Conservation (phyloP, 2,113 vertebrate genomes). For the Cephalopholis sonnerati region DNA sequence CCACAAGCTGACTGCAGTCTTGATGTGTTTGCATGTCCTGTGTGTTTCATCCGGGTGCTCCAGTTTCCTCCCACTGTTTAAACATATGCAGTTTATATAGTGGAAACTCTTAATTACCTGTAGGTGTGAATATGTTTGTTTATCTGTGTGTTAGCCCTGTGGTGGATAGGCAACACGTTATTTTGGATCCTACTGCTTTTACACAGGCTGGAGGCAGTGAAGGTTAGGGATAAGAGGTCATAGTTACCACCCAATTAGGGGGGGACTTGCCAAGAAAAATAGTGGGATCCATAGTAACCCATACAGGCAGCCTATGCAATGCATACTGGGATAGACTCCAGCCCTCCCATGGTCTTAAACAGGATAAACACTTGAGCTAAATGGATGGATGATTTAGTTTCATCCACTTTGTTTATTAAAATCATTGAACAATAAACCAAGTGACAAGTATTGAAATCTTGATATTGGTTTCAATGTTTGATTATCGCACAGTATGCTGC, state of each 20-base stretch:
- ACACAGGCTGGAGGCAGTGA: no score
- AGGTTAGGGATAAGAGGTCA: no score
- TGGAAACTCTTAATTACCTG: not conserved
- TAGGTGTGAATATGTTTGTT: conserved; percentile 4
- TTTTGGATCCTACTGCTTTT: no score
- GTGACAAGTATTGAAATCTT: not conserved
- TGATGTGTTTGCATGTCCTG: not conserved
- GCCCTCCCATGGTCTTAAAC: not conserved
- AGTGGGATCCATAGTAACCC: no score
- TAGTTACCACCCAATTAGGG: no score
- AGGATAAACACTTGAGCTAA: not conserved
- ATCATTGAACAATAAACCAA: not conserved
- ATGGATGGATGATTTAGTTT: no score
- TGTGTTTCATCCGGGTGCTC: not conserved
- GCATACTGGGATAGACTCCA: not conserved
- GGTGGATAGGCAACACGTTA: not conserved
- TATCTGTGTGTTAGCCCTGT: not conserved
- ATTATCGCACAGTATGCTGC: not conserved
- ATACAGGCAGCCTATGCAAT: not conserved
- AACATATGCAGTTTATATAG: not conserved
- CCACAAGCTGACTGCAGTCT: not conserved
- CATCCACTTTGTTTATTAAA: no score
- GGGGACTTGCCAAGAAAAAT: no score
- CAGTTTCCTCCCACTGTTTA: not conserved
- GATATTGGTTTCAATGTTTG: not conserved